These are phyloP conservation scores for Campoletis raptor DNA, from an alignment of 2,888 invertebrate species.

Conservation along the genomic window DNA sequence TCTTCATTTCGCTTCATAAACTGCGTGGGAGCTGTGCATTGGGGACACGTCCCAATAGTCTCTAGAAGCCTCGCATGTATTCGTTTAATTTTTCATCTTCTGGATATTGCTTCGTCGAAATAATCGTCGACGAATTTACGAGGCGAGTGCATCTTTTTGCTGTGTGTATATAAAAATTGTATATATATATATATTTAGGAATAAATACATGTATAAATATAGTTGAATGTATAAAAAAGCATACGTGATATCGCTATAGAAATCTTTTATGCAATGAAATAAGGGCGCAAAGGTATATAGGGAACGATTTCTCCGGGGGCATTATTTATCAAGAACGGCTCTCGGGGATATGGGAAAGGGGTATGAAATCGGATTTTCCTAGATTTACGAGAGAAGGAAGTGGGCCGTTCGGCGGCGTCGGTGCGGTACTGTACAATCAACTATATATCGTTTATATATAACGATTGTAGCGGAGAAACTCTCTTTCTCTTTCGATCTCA, in stretches of 20 bases:
- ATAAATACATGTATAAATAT: background rate
- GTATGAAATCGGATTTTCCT: constrained; percentile 67
- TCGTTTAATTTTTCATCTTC: constrained; percentile 51
- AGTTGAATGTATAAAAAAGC: background rate
- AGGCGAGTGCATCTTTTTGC: background rate
- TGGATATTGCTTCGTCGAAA: constrained; percentile 51
- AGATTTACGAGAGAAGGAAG: constrained; percentile 68
- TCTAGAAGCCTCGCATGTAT: background rate
- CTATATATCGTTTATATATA: constrained; percentile 46
- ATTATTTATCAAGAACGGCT: constrained; percentile 64
- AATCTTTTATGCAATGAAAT: constrained; percentile 51
- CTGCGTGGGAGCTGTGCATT: background rate
- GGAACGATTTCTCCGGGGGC: constrained; percentile 60
- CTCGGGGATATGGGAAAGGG: constrained; percentile 42
- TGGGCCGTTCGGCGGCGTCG: constrained; percentile 66
- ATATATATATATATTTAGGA: background rate
- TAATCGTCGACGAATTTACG: constrained; percentile 48
- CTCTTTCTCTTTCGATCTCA: constrained; percentile 13
- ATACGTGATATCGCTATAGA: constrained; percentile 32
- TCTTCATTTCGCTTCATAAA: background rate
- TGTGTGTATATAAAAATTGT: background rate
- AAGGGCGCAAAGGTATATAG: constrained; percentile 51
- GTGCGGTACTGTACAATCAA: constrained; percentile 59
- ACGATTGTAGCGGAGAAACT: constrained; percentile 44
- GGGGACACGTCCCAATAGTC: constrained; percentile 19